phyloP scores from a whole-genome alignment of 1,140 invertebrate species.

The Centruroides sculpturatus region DNA sequence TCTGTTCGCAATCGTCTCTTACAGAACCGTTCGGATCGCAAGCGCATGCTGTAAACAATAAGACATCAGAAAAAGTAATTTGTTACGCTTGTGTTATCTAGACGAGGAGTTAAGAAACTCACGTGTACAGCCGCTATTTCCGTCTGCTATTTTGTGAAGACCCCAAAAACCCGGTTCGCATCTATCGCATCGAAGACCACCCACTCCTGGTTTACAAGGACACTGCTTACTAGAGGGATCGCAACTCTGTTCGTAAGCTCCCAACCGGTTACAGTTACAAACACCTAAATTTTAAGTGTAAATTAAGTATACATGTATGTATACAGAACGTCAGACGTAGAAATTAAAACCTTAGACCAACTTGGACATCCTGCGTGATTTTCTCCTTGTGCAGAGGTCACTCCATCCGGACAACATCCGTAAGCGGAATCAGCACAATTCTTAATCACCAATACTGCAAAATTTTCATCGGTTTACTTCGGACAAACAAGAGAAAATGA shows the following conservation, averaged over 20 bases:
- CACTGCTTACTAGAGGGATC: slow-evolving; percentile 64
- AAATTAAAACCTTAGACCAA: slow-evolving; percentile 3
- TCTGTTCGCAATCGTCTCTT: slow-evolving; percentile 68
- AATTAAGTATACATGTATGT: background rate
- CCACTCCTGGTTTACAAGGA: slow-evolving; percentile 68
- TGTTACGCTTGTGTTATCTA: no score
- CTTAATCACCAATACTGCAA: slow-evolving; percentile 21
- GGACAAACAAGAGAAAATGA: no score
- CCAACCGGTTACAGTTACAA: slow-evolving; percentile 33
- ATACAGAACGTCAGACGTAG: background rate
- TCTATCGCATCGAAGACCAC: slow-evolving; percentile 64
- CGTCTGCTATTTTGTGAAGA: slow-evolving; percentile 61
- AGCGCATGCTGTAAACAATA: slow-evolving; percentile 43
- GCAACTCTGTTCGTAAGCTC: slow-evolving; percentile 47
- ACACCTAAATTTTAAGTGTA: slow-evolving; percentile 4
- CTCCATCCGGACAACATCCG: slow-evolving; percentile 75
- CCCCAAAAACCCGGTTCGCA: slow-evolving; percentile 62
- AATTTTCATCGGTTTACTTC: no score
- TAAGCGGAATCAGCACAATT: slow-evolving; percentile 26
- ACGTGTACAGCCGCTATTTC: slow-evolving; percentile 75
- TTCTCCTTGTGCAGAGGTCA: slow-evolving; percentile 60
- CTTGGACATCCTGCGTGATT: slow-evolving; percentile 60
- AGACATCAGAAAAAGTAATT: no score
- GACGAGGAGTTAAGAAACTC: slow-evolving; percentile 33
- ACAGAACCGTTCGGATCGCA: slow-evolving; percentile 60